Base-by-base conservation (phyloP, 2,888 invertebrate genomes). In the Pristionchus entomophagus region DNA sequence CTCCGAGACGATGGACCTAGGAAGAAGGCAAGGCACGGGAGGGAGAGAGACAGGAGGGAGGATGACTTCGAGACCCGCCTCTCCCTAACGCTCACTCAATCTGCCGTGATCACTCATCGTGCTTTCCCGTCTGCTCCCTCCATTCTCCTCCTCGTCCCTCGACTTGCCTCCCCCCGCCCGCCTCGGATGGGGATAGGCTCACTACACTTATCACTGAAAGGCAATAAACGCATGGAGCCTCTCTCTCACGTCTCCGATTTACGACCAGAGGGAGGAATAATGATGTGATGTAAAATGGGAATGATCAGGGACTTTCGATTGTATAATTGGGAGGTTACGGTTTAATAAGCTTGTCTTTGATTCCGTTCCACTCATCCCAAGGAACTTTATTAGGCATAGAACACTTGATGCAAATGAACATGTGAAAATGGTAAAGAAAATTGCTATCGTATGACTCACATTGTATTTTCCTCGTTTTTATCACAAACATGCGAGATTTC, bases 251-350 rank as follows among this genome's bases (percentile, higher is more conserved):
- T 41, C 56, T 82, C 82, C 51, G 26, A 80, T 82, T 82, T 82
- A 82, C 82, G 82, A 82, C 82, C 82, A 12, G 51, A 26, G 29
- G 22, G 29, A 59, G n/a, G 82, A 82, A 59, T 51, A 49, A 45
- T 82, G 82, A 82, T 82, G 82, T 82, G 82, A 82, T 82, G 82
- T n/a, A 82, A 82, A 82, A 38, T n/a, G 56, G 56, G 26, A 45
- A 32, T 49, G 51, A 80, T 80, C 51, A 51, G 78, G 78, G 78
- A 80, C 78, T 51, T 41, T 73, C 38, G 19, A 69, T 10, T 69
- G n/a, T n/a, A n/a, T n/a, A n/a, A n/a, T n/a, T n/a, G n/a, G n/a
- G n/a, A n/a, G n/a, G n/a, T n/a, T n/a, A n/a, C n/a, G n/a, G n/a
- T n/a, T n/a, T n/a, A n/a, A n/a, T n/a, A n/a, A n/a, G n/a, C n/a